phyloP scores from a whole-genome alignment of 2,797 vertebrate genomes.

The Anguilla megastoma region DNA sequence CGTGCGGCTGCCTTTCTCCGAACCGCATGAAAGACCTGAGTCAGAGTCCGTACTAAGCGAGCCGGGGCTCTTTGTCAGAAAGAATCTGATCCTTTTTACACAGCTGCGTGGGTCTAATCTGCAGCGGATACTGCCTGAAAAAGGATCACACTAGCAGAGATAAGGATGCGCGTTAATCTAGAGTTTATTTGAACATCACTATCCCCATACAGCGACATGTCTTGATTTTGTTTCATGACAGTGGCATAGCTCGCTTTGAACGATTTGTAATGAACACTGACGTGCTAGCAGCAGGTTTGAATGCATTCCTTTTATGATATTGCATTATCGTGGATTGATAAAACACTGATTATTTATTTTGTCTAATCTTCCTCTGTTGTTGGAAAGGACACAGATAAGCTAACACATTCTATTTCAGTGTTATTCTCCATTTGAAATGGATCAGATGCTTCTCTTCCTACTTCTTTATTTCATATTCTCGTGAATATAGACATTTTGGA shows the following conservation, averaged over 20 bases:
- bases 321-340: background rate
- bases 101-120: background rate
- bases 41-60: slow-evolving; percentile 49
- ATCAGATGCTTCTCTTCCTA: background rate
- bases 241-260: background rate
- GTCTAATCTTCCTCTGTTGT: background rate
- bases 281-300: background rate
- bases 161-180: background rate
- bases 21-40: slow-evolving; percentile 59
- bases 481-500: background rate
- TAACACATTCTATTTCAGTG: background rate
- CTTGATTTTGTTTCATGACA: background rate
- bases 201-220: background rate
- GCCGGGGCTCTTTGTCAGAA: background rate
- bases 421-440: background rate
- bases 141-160: background rate
- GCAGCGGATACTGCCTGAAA: background rate
- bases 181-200: background rate
- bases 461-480: background rate
- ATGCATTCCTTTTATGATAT: background rate
- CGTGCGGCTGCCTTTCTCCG: slow-evolving; percentile 63
- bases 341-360: background rate
- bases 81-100: background rate
- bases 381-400: background rate
- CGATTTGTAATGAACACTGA: background rate